Evolutionary conservation across 2,888 invertebrate genomes (phyloP), one percentile per base, ranked within the genome.

Genomic region (Microdon myrmicae): DNA sequence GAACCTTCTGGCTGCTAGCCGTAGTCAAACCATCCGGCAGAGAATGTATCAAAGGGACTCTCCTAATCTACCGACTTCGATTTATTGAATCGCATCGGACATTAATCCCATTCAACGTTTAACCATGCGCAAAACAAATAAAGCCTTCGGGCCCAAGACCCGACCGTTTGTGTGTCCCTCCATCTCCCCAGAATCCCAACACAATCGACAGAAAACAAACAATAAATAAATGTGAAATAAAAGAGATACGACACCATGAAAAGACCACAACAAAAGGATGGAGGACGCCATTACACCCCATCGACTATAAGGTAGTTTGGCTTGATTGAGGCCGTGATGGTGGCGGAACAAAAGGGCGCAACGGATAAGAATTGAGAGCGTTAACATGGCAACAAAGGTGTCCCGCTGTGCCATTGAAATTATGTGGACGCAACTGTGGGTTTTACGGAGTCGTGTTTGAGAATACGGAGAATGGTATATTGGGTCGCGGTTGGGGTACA

Each of bases 331-430:
- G 28, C 31, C 32, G 4, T 5, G 32, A n/a, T 39, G 35, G 25
- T 39, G 35, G 39, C 31, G 25, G 61, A 29, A 38, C 23, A 44
- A 44, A 48, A 29, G 13, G 34, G 8, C 12, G 16, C 32, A 37
- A 19, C 20, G 53, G 54, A 60, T 43, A 49, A 58, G 58, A 58
- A 58, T 58, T 43, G 43, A 64, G 58, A 78, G 78, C 79, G 79
- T 78, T 79, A 79, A 79, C 79, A 79, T 79, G 79, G 77, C 72
- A 78, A 79, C 79, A 79, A 79, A 78, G 75, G 75, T 71, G 71
- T 73, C 79, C 79, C 73, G 79, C 78, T 75, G 79, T 70, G 79
- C 72, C 74, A 75, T 72, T 78, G 78, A 78, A 76, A 74, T 77
- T 77, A 75, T 75, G 73, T 75, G 47, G 20, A 8, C 39, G 38